These are phyloP conservation scores for Sinodicranocentrus sp. DNA, from an alignment of 2,888 invertebrate genomes.

Conservation along the genomic window DNA sequence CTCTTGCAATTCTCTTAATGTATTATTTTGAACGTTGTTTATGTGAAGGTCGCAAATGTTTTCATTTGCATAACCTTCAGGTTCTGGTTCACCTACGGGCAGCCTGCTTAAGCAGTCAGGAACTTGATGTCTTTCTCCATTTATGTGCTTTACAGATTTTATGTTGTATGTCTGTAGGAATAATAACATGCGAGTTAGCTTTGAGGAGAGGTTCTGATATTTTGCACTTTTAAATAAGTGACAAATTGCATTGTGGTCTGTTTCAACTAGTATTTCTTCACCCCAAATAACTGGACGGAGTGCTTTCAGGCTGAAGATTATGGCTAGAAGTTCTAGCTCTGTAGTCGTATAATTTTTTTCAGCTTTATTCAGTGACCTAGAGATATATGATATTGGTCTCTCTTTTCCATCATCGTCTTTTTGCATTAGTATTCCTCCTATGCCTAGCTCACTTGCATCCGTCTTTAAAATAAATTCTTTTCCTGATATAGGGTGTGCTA, in stretches of 20 bases:
- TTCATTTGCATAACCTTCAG: not conserved
- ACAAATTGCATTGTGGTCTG: constrained; percentile 13
- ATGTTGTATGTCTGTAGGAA: not conserved
- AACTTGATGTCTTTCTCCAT: not conserved
- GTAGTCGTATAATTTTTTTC: not conserved
- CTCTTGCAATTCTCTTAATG: not conserved
- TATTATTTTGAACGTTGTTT: not conserved
- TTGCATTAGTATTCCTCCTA: constrained; percentile 1
- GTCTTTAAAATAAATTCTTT: constrained; percentile 16
- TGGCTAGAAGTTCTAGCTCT: not conserved
- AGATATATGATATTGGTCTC: not conserved
- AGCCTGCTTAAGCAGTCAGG: constrained; percentile 16
- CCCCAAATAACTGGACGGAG: not conserved
- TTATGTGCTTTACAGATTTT: not conserved
- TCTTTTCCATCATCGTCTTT: not conserved
- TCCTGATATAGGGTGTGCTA: constrained; percentile 27
- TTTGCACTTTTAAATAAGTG: constrained; percentile 6
- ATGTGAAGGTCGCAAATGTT: not conserved
- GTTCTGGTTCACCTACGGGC: not conserved
- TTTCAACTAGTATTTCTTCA: not conserved
- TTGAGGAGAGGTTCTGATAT: not conserved
- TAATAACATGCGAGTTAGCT: constrained; percentile 12
- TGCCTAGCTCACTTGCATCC: constrained; percentile 21
- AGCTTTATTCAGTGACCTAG: not conserved
- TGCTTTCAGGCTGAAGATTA: not conserved